Base-by-base conservation (phyloP, 2,888 invertebrate species). In the Temnothorax ravouxi region DNA sequence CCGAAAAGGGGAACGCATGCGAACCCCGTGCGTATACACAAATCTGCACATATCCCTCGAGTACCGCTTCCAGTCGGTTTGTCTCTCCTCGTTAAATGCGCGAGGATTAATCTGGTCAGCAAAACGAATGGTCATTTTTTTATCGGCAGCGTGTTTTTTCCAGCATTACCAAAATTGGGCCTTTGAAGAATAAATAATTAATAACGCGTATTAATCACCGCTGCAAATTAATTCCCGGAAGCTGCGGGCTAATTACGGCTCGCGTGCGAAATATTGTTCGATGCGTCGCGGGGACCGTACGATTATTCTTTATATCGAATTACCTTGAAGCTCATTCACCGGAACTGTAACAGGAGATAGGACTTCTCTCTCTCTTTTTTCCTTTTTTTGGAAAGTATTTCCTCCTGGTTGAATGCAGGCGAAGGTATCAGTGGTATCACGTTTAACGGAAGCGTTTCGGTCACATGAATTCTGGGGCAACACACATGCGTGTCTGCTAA, bases 291-390 rank as follows among this genome's bases (percentile, higher is more conserved):
- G 0, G 0, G 59, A 44, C 5, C 1, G 15, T 56, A 59, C 13
- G 25, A 79, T 71, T 71, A 18, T 34, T 71, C 21, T 67, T 71
- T 38, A 34, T 59, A 71, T 80, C 59, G 59, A 47, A 61, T 80
- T 87, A 72, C 84, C 84, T 84, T 54, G 59, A 44, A 86, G 66
- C 67, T 81, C 82, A 67, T 75, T 61, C 84, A 83, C 76, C 86
- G 89, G 88, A 89, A 86, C 85, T 72, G 87, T 86, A 88, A 89
- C 80, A 62, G 67, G 84, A 90, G 83, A 76, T 25, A 44, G 76
- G 56, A 82, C 18, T 62, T 3, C 15, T 44, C 34, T 34, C 34
- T 34, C 34, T 34, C 34, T 34, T 34, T 5, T 34, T 5, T 25
- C 54, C 61, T 82, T 79, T 81, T 84, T 79, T 64, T 50, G 52